These are phyloP conservation scores for Philaethria dido DNA, from an alignment of 2,888 invertebrate species.

Conservation along the genomic window DNA sequence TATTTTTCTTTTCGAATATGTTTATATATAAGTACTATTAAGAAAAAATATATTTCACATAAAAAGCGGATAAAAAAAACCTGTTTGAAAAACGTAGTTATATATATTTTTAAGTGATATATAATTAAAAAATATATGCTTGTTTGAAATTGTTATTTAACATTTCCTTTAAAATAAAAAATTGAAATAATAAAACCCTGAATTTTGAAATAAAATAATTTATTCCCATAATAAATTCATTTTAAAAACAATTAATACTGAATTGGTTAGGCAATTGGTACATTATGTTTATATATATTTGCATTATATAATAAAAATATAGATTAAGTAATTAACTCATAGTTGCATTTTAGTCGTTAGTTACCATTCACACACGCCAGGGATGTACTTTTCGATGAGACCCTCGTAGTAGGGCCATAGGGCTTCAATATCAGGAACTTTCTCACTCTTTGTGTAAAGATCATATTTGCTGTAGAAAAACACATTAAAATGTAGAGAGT, in stretches of 20 bases:
- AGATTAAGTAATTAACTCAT: not conserved
- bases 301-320: no score
- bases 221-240: not conserved
- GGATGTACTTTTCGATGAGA: slow-evolving; percentile 96
- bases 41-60: no score
- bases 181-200: not conserved
- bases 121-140: no score
- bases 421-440: slow-evolving; percentile 91
- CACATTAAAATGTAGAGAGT: no score
- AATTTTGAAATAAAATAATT: not conserved
- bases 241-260: not conserved
- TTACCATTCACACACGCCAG: slow-evolving; percentile 90
- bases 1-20: no score
- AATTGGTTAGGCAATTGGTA: not conserved
- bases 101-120: no score
- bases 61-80: no score
- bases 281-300: no score
- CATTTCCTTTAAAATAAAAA: no score
- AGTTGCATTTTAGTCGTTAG: not conserved
- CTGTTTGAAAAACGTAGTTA: no score
- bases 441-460: slow-evolving; percentile 83
- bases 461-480: slow-evolving; percentile 92
- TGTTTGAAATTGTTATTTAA: no score
- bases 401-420: slow-evolving; percentile 96
- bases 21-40: no score